phyloP scores from a whole-genome alignment of 2,797 vertebrate genomes.

The Jordanella pulchra region DNA sequence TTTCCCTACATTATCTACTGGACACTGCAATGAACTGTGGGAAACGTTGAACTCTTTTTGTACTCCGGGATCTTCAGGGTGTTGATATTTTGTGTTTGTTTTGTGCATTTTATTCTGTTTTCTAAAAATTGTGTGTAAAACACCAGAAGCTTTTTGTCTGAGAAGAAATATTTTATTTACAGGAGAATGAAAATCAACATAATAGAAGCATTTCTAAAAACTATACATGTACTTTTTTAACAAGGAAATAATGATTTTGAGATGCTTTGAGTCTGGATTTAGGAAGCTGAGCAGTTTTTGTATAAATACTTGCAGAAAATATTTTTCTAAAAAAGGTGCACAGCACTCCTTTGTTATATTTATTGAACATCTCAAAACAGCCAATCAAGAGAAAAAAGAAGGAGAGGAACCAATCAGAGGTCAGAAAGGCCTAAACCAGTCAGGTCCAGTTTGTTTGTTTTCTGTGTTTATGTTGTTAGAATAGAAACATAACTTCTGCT shows the following conservation, averaged over 20 bases:
- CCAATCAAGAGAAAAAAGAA: slow-evolving; percentile 47
- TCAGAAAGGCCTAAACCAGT: slow-evolving; percentile 64
- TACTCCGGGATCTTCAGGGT: background rate
- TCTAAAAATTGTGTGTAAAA: background rate
- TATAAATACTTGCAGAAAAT: slow-evolving; percentile 51
- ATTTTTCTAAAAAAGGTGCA: slow-evolving; percentile 56
- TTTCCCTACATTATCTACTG: background rate
- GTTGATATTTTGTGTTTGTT: background rate
- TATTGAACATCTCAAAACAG: slow-evolving; percentile 24
- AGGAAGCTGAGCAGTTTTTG: slow-evolving; percentile 22
- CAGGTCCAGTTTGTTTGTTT: slow-evolving; percentile 45
- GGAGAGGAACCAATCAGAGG: slow-evolving; percentile 50
- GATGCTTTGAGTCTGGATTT: slow-evolving; percentile 52
- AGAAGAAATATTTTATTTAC: slow-evolving; percentile 74
- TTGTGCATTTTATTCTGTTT: background rate
- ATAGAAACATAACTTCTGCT: background rate
- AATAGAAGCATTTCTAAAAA: slow-evolving; percentile 56
- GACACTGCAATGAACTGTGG: background rate
- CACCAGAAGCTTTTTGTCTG: background rate
- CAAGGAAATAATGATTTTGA: slow-evolving; percentile 41
- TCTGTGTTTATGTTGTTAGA: slow-evolving; percentile 3
- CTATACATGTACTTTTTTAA: slow-evolving; percentile 51
- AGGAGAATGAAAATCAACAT: slow-evolving; percentile 65
- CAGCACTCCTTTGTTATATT: slow-evolving; percentile 52
- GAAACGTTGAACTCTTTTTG: background rate